Evolutionary conservation across 2,797 vertebrate species (phyloP).

Genomic region (Crotalus adamanteus): DNA sequence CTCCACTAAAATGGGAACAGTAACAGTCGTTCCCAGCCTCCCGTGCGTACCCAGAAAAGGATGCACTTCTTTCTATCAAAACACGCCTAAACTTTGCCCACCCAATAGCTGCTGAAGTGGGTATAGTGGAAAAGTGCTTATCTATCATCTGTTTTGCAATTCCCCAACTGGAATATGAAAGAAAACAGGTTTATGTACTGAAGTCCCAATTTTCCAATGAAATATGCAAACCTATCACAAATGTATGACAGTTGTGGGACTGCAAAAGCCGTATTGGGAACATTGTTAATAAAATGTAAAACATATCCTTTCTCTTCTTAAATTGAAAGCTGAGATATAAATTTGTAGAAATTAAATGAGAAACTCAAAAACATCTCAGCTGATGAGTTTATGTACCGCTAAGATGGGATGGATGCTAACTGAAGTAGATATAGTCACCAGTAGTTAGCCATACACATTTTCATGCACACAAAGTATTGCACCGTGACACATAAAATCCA

Average conservation of each 20-base stretch:
- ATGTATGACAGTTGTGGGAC: neutral
- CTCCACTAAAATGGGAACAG: neutral
- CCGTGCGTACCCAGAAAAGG: neutral
- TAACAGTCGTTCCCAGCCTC: neutral
- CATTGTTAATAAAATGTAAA: neutral
- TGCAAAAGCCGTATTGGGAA: neutral
- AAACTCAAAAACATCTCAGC: neutral
- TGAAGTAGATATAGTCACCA: neutral
- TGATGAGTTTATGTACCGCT: neutral
- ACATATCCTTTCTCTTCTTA: neutral
- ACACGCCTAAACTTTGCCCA: neutral
- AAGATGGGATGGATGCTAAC: neutral
- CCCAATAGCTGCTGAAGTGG: neutral
- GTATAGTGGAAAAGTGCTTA: neutral
- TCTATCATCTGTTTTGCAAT: neutral
- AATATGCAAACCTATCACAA: neutral
- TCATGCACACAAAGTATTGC: neutral
- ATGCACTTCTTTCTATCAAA: neutral
- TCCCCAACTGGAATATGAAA: neutral
- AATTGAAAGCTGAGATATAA: neutral
- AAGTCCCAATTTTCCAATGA: neutral
- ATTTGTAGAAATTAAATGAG: neutral
- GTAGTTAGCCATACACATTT: neutral
- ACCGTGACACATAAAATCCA: neutral
- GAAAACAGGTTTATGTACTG: neutral